phyloP scores from a whole-genome alignment of 37 sponge, comb jelly and placozoan genomes.

The Mnemiopsis leidyi region DNA sequence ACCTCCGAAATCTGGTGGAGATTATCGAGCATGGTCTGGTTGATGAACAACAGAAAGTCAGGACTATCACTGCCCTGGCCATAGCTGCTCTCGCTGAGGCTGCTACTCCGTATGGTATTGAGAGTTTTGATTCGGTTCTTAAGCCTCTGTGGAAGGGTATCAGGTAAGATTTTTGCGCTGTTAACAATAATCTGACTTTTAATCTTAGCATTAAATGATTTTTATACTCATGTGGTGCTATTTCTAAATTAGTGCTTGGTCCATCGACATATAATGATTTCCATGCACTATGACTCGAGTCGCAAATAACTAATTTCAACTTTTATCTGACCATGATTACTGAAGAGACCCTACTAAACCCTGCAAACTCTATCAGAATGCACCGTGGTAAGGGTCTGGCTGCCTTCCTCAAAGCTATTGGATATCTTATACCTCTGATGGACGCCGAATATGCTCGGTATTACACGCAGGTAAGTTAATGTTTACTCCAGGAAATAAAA shows the following conservation, averaged over 20 bases:
- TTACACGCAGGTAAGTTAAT: too few relatives aligned
- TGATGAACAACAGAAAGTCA: conserved; percentile 99
- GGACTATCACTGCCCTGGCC: conserved; percentile 97
- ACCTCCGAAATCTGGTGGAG: conserved; percentile 93
- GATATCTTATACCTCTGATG: conserved; percentile 98
- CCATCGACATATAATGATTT: too few relatives aligned
- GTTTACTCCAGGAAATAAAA: too few relatives aligned
- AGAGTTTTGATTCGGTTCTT: conserved; percentile 95
- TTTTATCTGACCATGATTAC: too few relatives aligned
- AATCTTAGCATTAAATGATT: too few relatives aligned
- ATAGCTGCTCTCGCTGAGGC: conserved; percentile 98
- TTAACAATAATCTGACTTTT: too few relatives aligned
- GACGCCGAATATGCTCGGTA: conserved; percentile 94
- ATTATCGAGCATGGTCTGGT: conserved; percentile 94
- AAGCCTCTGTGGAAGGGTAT: conserved; percentile 98
- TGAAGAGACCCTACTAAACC: background rate
- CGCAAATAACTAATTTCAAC: too few relatives aligned
- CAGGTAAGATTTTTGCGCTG: too few relatives aligned
- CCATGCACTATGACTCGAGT: too few relatives aligned
- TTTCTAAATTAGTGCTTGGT: too few relatives aligned
- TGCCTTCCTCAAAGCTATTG: conserved; percentile 98
- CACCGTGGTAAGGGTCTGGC: conserved; percentile 88
- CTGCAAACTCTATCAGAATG: background rate
- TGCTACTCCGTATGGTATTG: conserved; percentile 99
- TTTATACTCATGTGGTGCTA: too few relatives aligned